Evolutionary conservation across 35 echinoderm and acorn worm genomes (phyloP).

Genomic region (Lytechinus variegatus): DNA sequence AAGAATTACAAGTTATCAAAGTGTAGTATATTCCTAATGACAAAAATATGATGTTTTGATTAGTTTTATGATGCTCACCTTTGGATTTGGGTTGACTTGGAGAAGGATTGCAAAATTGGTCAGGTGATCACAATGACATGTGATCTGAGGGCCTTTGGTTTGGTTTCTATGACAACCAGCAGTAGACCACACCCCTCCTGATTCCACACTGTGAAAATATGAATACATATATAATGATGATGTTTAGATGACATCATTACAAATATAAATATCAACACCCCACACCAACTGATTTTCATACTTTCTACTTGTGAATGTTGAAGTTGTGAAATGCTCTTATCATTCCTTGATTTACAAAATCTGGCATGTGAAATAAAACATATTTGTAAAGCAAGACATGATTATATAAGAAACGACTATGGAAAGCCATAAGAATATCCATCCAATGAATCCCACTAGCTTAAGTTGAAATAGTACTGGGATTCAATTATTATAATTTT

Average conservation of each 20-base stretch:
- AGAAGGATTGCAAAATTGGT: constrained; percentile 61
- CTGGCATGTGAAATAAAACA: no score
- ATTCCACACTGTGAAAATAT: background rate
- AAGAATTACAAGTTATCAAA: background rate
- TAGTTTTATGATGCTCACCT: background rate
- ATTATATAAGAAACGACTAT: no score
- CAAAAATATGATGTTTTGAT: background rate
- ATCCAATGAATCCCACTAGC: no score
- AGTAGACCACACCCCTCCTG: constrained; percentile 54
- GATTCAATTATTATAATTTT: no score
- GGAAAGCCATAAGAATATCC: no score
- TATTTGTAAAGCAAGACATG: no score
- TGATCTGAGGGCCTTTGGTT: background rate
- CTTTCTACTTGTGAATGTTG: no score
- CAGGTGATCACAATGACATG: constrained; percentile 55
- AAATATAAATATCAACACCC: background rate
- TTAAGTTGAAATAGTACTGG: no score
- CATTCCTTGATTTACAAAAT: no score
- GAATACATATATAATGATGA: background rate
- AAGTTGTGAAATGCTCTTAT: no score
- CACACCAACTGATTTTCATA: no score
- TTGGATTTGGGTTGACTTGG: constrained; percentile 20
- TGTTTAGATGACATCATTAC: background rate
- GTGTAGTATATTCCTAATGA: background rate
- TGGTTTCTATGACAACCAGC: constrained; percentile 38